Percentiles rank a stretch among this genome's conserved stretches.
Evolutionary conservation across 2,888 invertebrate species (phyloP).

Genomic region (Choreutis nemorana): DNA sequence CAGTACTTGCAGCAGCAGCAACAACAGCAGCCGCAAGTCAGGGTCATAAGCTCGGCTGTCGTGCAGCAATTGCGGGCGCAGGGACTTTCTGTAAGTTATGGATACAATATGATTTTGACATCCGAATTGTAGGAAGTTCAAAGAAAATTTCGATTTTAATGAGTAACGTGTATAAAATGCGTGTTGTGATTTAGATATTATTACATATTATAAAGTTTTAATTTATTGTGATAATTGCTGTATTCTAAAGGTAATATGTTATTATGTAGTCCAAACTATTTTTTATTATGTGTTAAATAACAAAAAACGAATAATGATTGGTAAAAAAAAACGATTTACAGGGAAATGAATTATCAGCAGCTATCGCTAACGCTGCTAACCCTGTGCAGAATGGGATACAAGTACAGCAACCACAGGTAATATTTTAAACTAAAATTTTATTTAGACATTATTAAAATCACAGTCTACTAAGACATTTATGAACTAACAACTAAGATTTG

Average conservation of each 20-base stretch:
- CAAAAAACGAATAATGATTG: no score
- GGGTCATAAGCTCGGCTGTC: constrained; percentile 67
- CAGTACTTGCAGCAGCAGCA: constrained; percentile 54
- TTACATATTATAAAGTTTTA: constrained; percentile 1
- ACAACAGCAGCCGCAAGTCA: constrained; percentile 61
- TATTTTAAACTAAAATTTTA: neutral
- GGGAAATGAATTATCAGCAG: constrained; percentile 61
- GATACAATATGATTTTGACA: no score
- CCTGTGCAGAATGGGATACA: constrained; percentile 52
- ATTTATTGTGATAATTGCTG: neutral
- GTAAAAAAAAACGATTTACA: no score
- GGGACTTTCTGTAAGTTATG: constrained; percentile 56
- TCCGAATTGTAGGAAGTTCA: no score
- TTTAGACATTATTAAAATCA: no score
- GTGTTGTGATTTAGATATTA: no score
- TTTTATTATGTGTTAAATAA: neutral
- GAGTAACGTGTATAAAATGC: no score
- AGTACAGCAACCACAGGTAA: constrained; percentile 59
- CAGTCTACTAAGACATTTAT: no score
- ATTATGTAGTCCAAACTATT: no score
- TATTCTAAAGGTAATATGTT: constrained; percentile 4
- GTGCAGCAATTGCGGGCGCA: constrained; percentile 67
- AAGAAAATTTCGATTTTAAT: no score
- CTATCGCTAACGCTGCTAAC: constrained; percentile 57
- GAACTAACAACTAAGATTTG: no score